phyloP scores from a whole-genome alignment of 2,888 invertebrate species.

The Augiades crinisus region DNA sequence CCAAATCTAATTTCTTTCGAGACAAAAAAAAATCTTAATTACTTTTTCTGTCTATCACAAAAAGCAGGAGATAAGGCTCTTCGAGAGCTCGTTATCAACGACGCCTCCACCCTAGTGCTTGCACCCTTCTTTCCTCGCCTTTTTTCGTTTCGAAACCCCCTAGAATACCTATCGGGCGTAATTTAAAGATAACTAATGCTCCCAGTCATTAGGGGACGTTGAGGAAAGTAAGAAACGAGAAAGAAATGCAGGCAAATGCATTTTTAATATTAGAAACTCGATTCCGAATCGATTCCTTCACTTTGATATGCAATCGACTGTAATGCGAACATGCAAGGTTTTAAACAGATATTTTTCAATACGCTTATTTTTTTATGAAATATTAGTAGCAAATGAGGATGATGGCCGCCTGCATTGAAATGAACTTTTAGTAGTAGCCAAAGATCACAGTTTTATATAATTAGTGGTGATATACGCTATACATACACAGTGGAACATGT shows the following conservation, averaged over 20 bases:
- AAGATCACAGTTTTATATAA: too few relatives aligned
- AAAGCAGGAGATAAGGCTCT: slow-evolving; percentile 68
- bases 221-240: slow-evolving; percentile 42
- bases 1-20: slow-evolving; percentile 66
- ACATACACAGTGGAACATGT: too few relatives aligned
- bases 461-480: too few relatives aligned
- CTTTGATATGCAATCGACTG: slow-evolving; percentile 7
- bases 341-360: background rate
- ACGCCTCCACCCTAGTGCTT: slow-evolving; percentile 53
- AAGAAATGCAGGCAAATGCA: slow-evolving; percentile 66
- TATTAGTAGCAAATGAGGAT: too few relatives aligned
- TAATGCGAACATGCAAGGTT: background rate
- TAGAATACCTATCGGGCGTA: slow-evolving; percentile 65
- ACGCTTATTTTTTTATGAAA: too few relatives aligned
- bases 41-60: slow-evolving; percentile 70
- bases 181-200: slow-evolving; percentile 78
- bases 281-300: slow-evolving; percentile 20
- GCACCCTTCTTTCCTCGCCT: slow-evolving; percentile 62
- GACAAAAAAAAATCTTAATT: slow-evolving; percentile 70
- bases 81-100: slow-evolving; percentile 71
- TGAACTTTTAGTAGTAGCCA: too few relatives aligned
- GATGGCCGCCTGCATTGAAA: too few relatives aligned
- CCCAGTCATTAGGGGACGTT: slow-evolving; percentile 65
- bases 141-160: slow-evolving; percentile 49
- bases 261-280: slow-evolving; percentile 54